Evolutionary conservation across 2,113 vertebrate genomes (phyloP), one percentile per base, ranked within the genome.

Genomic region (Nettapus auritus): DNA sequence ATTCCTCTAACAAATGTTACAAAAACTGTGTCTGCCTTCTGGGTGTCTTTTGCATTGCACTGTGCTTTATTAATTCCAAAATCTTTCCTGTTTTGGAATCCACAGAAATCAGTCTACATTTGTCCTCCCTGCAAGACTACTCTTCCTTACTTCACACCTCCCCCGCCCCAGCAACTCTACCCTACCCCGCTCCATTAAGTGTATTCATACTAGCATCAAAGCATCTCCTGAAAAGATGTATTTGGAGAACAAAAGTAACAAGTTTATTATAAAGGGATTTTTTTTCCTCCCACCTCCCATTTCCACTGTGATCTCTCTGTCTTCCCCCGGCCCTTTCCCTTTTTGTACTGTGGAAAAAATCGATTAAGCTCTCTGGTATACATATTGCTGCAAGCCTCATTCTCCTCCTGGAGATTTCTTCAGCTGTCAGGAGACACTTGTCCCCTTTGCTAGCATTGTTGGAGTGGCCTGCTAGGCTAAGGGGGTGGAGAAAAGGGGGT

Each of bases 381-480:
- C 40, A 57, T 66, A 75, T 83, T 94, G 91, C 95, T 93, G 85
- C 79, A 74, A 87, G 79, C 17, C 50, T 91, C 95, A 89, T 95
- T 97, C 95, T 96, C 79, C 85, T 94, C 78, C 80, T 90, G 64
- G 88, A 96, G 90, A 91, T 94, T 97, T 95, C 86, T 84, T 97
- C 94, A 95, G 94, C 92, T 97, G 93, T 86, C 80, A 92, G 93
- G 68, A 95, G 97, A 99, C 97, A 98, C 97, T 97, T 96, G 96
- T 97, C 97, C 97, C 96, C 92, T 95, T 88, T 96, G 83, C 96
- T 38, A 94, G 91, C 96, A 98, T 98, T 98, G 98, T 98, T 97
- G 85, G 44, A 77, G 76, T 70, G 90, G 91, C 81, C 92, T 95
- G 89, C 96, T 66, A 87, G 95, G 88, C 91, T 91, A 90, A 95